Conservation (phyloP, 2,797 vertebrate genomes). For the Chelon auratus region DNA sequence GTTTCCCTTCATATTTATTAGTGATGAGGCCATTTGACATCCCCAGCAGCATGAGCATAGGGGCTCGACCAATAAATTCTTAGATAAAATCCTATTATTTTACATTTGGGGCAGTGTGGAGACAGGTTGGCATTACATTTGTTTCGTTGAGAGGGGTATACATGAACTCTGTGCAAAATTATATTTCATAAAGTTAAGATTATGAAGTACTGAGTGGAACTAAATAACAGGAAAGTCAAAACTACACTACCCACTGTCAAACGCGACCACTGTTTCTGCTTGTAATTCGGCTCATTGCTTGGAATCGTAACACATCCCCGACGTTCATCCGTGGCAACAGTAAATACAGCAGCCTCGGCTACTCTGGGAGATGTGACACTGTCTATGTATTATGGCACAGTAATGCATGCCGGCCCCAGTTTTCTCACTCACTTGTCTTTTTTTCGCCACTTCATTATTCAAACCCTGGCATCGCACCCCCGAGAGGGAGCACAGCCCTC, state of each 20-base stretch:
- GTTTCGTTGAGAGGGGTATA: no score
- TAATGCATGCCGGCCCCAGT: constrained; percentile 16
- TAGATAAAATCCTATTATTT: no score
- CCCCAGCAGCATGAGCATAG: no score
- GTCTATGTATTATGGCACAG: constrained; percentile 23
- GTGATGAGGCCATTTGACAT: no score
- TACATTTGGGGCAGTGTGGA: no score
- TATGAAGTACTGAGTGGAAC: neutral
- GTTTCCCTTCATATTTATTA: no score
- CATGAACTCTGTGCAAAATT: no score
- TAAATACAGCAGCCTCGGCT: constrained; percentile 7
- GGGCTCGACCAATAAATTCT: no score
- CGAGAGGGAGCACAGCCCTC: constrained; percentile 24
- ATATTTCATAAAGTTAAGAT: no score
- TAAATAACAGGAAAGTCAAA: neutral
- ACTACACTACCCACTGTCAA: neutral
- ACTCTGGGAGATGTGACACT: constrained; percentile 12
- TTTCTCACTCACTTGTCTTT: constrained; percentile 27
- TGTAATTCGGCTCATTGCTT: constrained; percentile 28
- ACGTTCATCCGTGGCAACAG: neutral
- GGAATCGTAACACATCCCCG: constrained; percentile 21
- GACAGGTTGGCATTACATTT: no score
- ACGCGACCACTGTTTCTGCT: constrained; percentile 1
- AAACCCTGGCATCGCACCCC: constrained; percentile 29
- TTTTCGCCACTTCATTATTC: constrained; percentile 31